A percentile compares a stretch with the other conserved stretches of the same genome.
These are phyloP conservation scores for Cerastis rubricosa DNA, from an alignment of 2,888 invertebrate species.

Conservation along the genomic window DNA sequence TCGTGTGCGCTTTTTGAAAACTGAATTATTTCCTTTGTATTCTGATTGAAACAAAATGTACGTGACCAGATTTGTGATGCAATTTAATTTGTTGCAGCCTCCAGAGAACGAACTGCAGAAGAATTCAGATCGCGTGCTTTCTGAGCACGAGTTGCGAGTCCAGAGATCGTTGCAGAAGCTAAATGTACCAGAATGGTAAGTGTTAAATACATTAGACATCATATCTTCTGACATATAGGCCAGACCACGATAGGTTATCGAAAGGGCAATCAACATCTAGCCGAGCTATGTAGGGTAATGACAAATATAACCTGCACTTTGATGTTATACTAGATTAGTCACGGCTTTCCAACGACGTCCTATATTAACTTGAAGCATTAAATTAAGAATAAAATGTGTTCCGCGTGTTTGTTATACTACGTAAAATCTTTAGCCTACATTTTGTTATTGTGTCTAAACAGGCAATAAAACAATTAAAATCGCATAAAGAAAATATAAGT, in stretches of 20 bases:
- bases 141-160: constrained; percentile 98
- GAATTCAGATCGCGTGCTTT: constrained; percentile 95
- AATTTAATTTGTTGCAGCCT: constrained; percentile 92
- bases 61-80: constrained; percentile 33
- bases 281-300: constrained; percentile 60
- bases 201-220: constrained; percentile 37
- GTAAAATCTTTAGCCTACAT: constrained; percentile 35
- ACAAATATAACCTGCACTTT: constrained; percentile 60
- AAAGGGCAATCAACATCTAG: constrained; percentile 60
- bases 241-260: constrained; percentile 56
- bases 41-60: constrained; percentile 9
- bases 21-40: constrained; percentile 42
- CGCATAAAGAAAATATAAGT: neutral
- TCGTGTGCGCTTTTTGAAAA: constrained; percentile 46
- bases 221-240: constrained; percentile 43
- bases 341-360: constrained; percentile 48
- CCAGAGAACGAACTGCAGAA: constrained; percentile 98
- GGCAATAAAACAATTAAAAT: constrained; percentile 9
- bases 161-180: constrained; percentile 98
- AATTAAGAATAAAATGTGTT: constrained; percentile 18
- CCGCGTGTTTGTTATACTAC: constrained; percentile 16
- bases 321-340: constrained; percentile 56
- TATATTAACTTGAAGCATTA: constrained; percentile 39
- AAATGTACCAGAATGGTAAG: constrained; percentile 98
- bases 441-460: constrained; percentile 13